These are phyloP conservation scores for Passer montanus DNA, from an alignment of 2,113 vertebrate genomes.

Conservation along the genomic window DNA sequence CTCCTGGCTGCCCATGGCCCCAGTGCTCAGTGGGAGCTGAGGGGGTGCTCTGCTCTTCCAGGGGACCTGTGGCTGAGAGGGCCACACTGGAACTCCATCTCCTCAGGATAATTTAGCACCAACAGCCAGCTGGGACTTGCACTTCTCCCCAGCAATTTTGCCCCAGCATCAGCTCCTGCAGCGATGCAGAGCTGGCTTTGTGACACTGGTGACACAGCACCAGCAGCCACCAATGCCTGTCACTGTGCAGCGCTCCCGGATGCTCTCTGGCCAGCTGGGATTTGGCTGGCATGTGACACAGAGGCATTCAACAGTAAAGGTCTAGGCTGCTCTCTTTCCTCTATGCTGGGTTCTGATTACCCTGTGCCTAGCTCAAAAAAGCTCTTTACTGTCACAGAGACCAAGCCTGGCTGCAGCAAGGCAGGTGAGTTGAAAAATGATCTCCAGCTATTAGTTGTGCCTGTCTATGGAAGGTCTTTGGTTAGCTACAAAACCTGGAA, in stretches of 20 bases:
- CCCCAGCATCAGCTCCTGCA: neutral
- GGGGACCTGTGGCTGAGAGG: neutral
- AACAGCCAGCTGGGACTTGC: neutral
- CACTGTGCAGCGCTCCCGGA: fast-evolving
- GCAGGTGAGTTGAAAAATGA: neutral
- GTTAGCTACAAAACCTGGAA: neutral
- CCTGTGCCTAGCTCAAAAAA: neutral
- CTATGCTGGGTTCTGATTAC: neutral
- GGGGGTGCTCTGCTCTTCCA: neutral
- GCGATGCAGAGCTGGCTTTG: neutral
- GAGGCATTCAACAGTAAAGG: neutral
- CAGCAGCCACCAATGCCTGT: neutral
- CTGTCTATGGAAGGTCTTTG: neutral
- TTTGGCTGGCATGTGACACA: neutral
- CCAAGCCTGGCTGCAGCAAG: neutral
- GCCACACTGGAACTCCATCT: neutral
- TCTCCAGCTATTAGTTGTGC: neutral
- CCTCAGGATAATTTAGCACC: neutral
- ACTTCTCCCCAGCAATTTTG: neutral
- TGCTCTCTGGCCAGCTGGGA: neutral
- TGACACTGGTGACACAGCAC: neutral
- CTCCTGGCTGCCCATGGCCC: neutral
- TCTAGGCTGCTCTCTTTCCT: neutral
- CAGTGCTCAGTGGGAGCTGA: neutral
- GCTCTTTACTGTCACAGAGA: neutral